phyloP scores from a whole-genome alignment of 64 coral and sea anemone genomes.

The Acropora tenuis region DNA sequence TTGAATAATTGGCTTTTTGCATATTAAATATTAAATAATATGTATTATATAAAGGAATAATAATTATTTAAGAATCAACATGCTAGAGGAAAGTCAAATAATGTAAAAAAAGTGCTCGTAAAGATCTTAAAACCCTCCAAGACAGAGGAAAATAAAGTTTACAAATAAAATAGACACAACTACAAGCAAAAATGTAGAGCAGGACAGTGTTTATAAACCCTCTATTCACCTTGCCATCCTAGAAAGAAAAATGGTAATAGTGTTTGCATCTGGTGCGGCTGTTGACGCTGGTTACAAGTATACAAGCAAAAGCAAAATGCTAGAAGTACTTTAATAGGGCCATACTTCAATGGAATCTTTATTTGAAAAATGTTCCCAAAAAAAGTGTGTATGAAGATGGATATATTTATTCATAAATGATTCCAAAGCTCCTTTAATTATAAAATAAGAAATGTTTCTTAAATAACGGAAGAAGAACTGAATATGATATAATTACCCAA shows the following conservation, averaged over 20 bases:
- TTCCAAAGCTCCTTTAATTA: neutral
- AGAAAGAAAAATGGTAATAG: neutral
- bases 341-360: too few relatives aligned
- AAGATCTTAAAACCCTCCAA: conserved; percentile 48
- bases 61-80: too few relatives aligned
- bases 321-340: too few relatives aligned
- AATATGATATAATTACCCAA: neutral
- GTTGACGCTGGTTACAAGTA: too few relatives aligned
- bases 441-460: neutral
- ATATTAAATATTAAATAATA: neutral
- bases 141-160: conserved; percentile 11
- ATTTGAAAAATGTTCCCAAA: too few relatives aligned
- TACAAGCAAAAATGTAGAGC: neutral
- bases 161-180: neutral
- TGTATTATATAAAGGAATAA: too few relatives aligned
- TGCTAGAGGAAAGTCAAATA: neutral
- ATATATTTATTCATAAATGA: neutral
- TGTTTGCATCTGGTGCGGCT: too few relatives aligned
- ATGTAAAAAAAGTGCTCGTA: conserved; percentile 33
- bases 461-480: neutral
- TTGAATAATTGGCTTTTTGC: neutral
- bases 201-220: neutral
- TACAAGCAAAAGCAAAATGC: too few relatives aligned
- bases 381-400: too few relatives aligned
- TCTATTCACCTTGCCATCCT: neutral